phyloP scores from a whole-genome alignment of 2,888 invertebrate species.

The Deilephila porcellus region DNA sequence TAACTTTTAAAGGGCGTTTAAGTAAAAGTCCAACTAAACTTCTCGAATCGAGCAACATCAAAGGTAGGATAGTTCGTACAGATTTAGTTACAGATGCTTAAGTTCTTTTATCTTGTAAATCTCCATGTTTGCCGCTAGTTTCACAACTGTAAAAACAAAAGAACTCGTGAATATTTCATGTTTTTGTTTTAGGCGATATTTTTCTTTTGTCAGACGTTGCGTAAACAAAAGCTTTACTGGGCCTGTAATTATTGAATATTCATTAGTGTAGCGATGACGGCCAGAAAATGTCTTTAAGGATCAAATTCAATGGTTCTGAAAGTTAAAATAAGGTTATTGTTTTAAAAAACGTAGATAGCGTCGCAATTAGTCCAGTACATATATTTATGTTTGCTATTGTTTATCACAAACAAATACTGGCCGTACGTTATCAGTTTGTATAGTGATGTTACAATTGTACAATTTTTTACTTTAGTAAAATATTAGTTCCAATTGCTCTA shows the following conservation, averaged over 20 bases:
- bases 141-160: constrained; percentile 70
- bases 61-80: constrained; percentile 45
- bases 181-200: constrained; percentile 64
- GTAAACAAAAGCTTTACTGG: constrained; percentile 60
- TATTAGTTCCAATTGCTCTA: no score
- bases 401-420: no score
- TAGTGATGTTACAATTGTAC: no score
- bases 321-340: background rate
- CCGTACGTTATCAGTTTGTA: no score
- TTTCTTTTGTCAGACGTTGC: constrained; percentile 63
- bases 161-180: constrained; percentile 75
- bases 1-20: background rate
- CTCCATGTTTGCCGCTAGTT: constrained; percentile 67
- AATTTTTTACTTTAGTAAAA: no score
- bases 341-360: background rate
- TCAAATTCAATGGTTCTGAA: background rate
- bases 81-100: constrained; percentile 56
- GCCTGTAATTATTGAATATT: constrained; percentile 63
- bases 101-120: constrained; percentile 74
- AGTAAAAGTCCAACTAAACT: constrained; percentile 11
- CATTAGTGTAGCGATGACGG: constrained; percentile 41
- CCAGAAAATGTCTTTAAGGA: background rate
- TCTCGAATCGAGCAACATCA: constrained; percentile 1
- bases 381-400: background rate
- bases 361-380: background rate